Evolutionary conservation across 2,797 vertebrate species (phyloP).

Genomic region (Helostoma temminkii): DNA sequence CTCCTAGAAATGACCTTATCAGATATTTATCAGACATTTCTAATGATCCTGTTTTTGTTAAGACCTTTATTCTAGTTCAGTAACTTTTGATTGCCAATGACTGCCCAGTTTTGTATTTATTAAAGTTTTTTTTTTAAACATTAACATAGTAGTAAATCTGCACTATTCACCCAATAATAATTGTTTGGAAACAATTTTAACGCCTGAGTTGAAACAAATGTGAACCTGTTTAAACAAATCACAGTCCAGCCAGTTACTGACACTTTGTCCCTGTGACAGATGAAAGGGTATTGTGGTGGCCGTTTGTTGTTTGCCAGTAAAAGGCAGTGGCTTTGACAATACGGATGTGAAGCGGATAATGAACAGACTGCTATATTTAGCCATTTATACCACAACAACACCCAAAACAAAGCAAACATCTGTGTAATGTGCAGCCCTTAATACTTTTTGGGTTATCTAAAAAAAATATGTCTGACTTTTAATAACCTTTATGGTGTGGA

Average conservation of each 20-base stretch:
- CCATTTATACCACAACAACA: slow-evolving; percentile 8
- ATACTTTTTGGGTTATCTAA: not conserved
- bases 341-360: slow-evolving; percentile 22
- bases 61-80: not conserved
- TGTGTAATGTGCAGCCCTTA: not conserved
- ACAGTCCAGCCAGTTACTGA: slow-evolving; percentile 20
- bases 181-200: not conserved
- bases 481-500: not conserved
- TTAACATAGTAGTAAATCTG: not conserved
- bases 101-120: not conserved
- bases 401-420: too few species aligned
- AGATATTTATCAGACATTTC: not conserved
- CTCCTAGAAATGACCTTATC: not conserved
- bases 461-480: not conserved
- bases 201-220: not conserved
- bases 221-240: slow-evolving; percentile 24
- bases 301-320: slow-evolving; percentile 44
- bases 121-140: too few species aligned
- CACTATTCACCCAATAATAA: not conserved
- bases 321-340: slow-evolving; percentile 38
- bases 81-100: too few species aligned
- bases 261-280: slow-evolving; percentile 31
- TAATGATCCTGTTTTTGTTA: not conserved
- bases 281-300: slow-evolving; percentile 34
- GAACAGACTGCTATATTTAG: slow-evolving; percentile 33